Base-by-base conservation (phyloP, 1,140 invertebrate species). In the Sarcophaga peregrina region DNA sequence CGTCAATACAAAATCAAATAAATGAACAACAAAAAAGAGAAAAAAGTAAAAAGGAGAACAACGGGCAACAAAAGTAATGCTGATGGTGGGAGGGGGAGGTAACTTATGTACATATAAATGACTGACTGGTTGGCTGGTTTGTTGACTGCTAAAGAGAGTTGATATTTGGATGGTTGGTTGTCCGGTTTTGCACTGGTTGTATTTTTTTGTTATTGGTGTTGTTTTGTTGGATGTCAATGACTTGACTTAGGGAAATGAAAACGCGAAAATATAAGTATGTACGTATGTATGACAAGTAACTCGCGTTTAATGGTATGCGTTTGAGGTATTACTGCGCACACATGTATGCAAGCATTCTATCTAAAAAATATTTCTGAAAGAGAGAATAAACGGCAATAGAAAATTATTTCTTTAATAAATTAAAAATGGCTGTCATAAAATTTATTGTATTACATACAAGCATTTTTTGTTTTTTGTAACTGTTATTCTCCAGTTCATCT, bases 341-440 rank as follows among this genome's bases (percentile, higher is more conserved):
- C 4, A 37, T 37, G 25, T 4, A 37, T 37, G 1, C 25, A 37
- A 37, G 25, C 25, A 37, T 37, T 37, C 25, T 37, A 37, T 37
- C 25, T 37, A 37, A 1, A 4, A 37, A 37, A 37, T 37, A 37
- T 37, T 37, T 37, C 1, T 37, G 25, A 4, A 37, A 4, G 25
- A 37, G 25, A 37, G 25, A 37, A 37, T 37, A 37, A 37, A 37
- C 25, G 25, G 25, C 25, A 37, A 37, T 37, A 37, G 25, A 37
- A 37, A 37, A 37, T 37, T 37, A n/a, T 37, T 37, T 37, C 4
- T 37, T 37, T 37, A 37, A 37, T 37, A 37, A n/a, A 58, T 20
- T 20, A 68, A 68, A 68, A 68, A 68, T 68, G 62, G 62, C 62
- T n/a, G 9, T 20, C 62, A 68, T 20, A 68, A 68, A 68, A 68